These are phyloP conservation scores for Danionella cerebrum DNA, from an alignment of 2,113 vertebrate species.

Conservation along the genomic window DNA sequence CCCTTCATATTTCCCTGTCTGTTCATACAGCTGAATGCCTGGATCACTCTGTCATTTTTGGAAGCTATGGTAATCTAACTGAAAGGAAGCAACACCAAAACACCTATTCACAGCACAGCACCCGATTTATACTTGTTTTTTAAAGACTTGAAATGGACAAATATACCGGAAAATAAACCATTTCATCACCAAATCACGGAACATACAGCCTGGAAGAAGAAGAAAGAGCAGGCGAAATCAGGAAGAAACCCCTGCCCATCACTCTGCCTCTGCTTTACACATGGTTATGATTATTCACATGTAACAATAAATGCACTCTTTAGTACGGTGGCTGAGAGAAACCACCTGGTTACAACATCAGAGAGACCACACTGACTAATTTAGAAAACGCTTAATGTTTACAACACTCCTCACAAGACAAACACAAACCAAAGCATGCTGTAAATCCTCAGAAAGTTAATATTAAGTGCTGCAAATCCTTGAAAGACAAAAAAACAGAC, in stretches of 20 bases:
- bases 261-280: conserved; percentile 7
- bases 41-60: not conserved
- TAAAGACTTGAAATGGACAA: conserved; percentile 19
- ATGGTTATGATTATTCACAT: not conserved
- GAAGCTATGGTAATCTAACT: not conserved
- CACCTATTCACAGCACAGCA: conserved; percentile 20
- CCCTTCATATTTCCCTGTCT: not conserved
- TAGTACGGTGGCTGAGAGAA: too few relatives aligned
- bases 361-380: too few relatives aligned
- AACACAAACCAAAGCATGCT: too few relatives aligned
- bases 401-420: too few relatives aligned
- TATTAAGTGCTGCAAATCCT: too few relatives aligned
- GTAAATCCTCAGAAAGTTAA: too few relatives aligned
- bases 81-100: not conserved
- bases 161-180: conserved; percentile 22
- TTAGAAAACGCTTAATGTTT: too few relatives aligned
- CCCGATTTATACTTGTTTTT: conserved; percentile 22
- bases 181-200: not conserved
- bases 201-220: not conserved
- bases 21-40: conserved; percentile 2
- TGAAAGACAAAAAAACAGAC: too few relatives aligned
- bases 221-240: conserved; percentile 16
- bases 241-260: not conserved
- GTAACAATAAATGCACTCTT: too few relatives aligned
- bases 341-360: too few relatives aligned